A percentile compares a stretch with the other conserved stretches of the same genome.
Evolutionary conservation across 2,113 vertebrate genomes (phyloP).

Genomic region (Centropristis striata): DNA sequence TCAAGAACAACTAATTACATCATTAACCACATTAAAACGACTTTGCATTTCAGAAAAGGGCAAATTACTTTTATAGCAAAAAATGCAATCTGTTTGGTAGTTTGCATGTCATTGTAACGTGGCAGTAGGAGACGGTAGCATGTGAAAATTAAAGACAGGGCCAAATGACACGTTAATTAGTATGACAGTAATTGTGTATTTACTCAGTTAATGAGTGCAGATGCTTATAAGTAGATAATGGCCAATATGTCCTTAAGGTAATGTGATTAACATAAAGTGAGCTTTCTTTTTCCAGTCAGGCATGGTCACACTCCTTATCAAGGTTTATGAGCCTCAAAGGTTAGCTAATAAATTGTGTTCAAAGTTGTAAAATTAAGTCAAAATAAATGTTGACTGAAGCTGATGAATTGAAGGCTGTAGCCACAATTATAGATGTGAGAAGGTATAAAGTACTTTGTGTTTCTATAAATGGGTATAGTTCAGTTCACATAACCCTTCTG

Average conservation of each 20-base stretch:
- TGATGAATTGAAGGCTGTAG: conserved; percentile 7
- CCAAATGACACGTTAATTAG: conserved; percentile 79
- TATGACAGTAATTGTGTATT: conserved; percentile 80
- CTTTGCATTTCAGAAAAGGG: conserved; percentile 74
- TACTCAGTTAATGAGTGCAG: conserved; percentile 79
- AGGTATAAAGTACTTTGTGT: no score
- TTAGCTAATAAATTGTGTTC: not conserved
- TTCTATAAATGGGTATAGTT: not conserved
- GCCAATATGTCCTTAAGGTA: conserved; percentile 64
- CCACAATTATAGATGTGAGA: not conserved
- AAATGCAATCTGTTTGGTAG: conserved; percentile 59
- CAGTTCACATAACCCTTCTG: not conserved
- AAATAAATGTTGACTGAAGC: not conserved
- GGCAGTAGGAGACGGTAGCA: conserved; percentile 40
- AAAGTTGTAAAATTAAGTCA: not conserved
- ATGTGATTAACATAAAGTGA: conserved; percentile 66
- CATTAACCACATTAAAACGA: conserved; percentile 67
- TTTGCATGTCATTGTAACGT: conserved; percentile 52
- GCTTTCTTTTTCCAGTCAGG: conserved; percentile 27
- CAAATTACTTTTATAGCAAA: conserved; percentile 63
- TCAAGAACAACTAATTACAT: conserved; percentile 64
- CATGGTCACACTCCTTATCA: conserved; percentile 24
- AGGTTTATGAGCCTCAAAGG: conserved; percentile 10
- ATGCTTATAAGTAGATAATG: conserved; percentile 80
- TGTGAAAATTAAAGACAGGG: conserved; percentile 64